Evolutionary conservation across 2,113 vertebrate genomes (phyloP).

Genomic region (Cercocebus atys): DNA sequence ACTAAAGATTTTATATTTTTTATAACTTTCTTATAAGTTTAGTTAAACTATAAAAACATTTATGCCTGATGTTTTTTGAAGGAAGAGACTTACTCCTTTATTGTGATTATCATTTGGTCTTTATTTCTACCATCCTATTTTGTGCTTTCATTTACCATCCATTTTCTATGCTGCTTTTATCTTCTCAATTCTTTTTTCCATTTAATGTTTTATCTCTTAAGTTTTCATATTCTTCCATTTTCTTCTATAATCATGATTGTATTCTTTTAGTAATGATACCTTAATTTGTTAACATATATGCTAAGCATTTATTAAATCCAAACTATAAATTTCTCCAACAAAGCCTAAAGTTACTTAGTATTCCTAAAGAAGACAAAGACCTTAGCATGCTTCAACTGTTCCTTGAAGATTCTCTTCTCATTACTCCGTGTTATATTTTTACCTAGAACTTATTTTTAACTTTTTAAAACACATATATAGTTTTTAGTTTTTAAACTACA

Average conservation of each 20-base stretch:
- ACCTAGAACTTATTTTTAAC: background rate
- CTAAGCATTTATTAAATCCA: background rate
- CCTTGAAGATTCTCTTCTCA: background rate
- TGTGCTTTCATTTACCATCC: background rate
- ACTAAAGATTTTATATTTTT: constrained; percentile 2
- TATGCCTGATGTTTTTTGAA: background rate
- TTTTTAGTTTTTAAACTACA: constrained; percentile 38
- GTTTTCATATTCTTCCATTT: background rate
- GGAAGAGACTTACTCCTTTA: background rate
- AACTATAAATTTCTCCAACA: background rate
- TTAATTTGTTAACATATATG: background rate
- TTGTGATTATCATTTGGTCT: background rate
- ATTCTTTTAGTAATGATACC: background rate
- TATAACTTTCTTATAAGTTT: background rate
- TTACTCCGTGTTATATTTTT: background rate
- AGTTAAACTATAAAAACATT: constrained; percentile 10
- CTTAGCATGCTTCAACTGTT: background rate
- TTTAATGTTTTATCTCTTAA: background rate
- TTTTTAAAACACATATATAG: background rate
- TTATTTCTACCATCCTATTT: background rate
- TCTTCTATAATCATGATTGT: background rate
- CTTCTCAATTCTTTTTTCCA: background rate
- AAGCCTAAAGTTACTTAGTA: background rate
- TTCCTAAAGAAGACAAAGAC: background rate
- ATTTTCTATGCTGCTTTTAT: background rate